These are phyloP conservation scores for Polietes domitor DNA, from an alignment of 2,888 invertebrate genomes.

Conservation along the genomic window DNA sequence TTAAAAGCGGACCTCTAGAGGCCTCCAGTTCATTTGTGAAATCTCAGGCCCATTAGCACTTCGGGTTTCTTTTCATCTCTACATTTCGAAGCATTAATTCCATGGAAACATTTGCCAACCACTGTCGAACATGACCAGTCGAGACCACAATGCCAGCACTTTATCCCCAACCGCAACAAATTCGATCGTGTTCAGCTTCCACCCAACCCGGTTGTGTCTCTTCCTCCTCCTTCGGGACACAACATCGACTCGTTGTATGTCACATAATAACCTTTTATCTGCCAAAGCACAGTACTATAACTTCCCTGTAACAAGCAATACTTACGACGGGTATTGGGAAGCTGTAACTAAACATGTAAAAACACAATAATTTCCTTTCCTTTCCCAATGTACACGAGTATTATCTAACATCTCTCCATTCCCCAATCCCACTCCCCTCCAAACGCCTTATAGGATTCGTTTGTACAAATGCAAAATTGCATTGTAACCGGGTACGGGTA, in stretches of 20 bases:
- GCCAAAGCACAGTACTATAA: background rate
- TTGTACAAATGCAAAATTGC: slow-evolving; percentile 1
- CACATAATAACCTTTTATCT: slow-evolving; percentile 13
- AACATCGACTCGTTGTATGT: background rate
- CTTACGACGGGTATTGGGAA: background rate
- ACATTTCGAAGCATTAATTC: too few relatives aligned
- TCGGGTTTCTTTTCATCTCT: too few relatives aligned
- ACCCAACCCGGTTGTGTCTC: background rate
- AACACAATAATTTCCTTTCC: slow-evolving; percentile 14
- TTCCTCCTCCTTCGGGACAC: background rate
- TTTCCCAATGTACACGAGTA: background rate
- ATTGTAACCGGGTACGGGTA: background rate
- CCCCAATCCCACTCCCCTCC: background rate
- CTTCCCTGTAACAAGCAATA: background rate
- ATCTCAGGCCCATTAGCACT: too few relatives aligned
- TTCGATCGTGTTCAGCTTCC: background rate
- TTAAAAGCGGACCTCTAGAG: too few relatives aligned
- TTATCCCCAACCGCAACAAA: background rate
- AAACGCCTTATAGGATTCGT: slow-evolving; percentile 4
- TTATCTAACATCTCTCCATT: background rate
- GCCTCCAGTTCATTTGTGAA: too few relatives aligned
- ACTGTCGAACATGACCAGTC: background rate
- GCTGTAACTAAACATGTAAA: slow-evolving; percentile 13
- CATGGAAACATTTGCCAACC: background rate
- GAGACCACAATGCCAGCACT: background rate